Percentiles rank a stretch among this genome's conserved stretches.
phyloP scores from a whole-genome alignment of 2,113 vertebrate species.

The Plecotus auritus region DNA sequence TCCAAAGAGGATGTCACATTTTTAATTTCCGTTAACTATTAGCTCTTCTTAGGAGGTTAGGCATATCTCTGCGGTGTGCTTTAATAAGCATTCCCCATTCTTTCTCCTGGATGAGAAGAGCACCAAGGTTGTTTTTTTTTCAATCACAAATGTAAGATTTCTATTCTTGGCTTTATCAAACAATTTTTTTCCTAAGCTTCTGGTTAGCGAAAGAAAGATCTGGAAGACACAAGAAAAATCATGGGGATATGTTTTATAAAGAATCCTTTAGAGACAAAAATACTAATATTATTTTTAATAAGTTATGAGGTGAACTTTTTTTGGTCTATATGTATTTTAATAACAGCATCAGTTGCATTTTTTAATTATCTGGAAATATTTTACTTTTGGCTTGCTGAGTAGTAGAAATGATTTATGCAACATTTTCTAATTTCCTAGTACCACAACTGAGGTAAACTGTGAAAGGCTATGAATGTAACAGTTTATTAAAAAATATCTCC shows the following conservation, averaged over 20 bases:
- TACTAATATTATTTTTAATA: neutral
- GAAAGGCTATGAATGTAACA: neutral
- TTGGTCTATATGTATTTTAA: neutral
- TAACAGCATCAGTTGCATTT: neutral
- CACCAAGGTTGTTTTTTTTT: neutral
- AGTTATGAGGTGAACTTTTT: neutral
- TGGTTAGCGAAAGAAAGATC: neutral
- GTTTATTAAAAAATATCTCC: neutral
- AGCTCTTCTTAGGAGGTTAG: neutral
- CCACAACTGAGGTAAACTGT: neutral
- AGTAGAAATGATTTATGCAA: neutral
- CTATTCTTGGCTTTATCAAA: neutral
- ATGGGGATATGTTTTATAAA: neutral
- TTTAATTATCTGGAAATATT: neutral
- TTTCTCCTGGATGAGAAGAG: neutral
- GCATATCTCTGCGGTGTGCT: neutral
- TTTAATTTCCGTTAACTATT: neutral
- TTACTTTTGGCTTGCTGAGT: constrained; percentile 9
- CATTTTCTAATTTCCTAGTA: constrained; percentile 39
- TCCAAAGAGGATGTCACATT: neutral
- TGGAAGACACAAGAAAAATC: neutral
- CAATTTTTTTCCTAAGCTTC: neutral
- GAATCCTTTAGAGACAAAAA: neutral
- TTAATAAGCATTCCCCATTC: neutral
- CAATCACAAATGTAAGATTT: neutral